A percentile compares a stretch with the other conserved stretches of the same genome.
These are phyloP conservation scores for Halictus quadricinctus DNA, from an alignment of 2,888 invertebrate genomes.

Conservation along the genomic window DNA sequence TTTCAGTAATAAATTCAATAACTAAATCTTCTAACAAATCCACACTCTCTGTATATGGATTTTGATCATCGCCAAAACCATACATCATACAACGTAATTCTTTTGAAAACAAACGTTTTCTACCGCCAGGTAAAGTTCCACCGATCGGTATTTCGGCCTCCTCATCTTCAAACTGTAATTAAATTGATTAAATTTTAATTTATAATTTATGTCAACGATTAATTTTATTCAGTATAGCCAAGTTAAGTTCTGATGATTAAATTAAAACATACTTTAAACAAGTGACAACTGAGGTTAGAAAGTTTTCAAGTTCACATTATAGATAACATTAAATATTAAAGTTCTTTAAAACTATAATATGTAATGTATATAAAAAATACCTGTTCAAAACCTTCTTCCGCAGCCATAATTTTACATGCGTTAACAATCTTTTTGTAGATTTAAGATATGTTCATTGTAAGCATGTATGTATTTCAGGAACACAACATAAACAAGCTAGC, in stretches of 20 bases:
- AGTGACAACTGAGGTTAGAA: conserved; percentile 26
- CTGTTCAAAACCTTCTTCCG: conserved; percentile 68
- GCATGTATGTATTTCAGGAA: not conserved
- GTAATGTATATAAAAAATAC: conserved; percentile 36
- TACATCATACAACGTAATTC: conserved; percentile 99
- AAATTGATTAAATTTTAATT: conserved; percentile 20
- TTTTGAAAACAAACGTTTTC: conserved; percentile 94
- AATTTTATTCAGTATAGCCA: not conserved
- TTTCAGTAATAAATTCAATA: conserved; percentile 98
- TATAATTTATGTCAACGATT: not conserved
- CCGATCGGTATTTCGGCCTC: conserved; percentile 88
- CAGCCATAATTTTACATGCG: conserved; percentile 56
- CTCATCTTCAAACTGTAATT: conserved; percentile 85
- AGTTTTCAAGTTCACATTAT: not conserved
- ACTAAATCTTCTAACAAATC: conserved; percentile 98
- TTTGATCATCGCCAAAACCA: conserved; percentile 99
- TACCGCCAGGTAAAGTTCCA: conserved; percentile 86
- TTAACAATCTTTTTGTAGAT: not conserved
- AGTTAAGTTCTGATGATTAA: not conserved
- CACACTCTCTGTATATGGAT: conserved; percentile 99
- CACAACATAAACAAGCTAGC: conserved; percentile 6
- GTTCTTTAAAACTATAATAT: conserved; percentile 10
- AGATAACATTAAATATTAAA: conserved; percentile 17
- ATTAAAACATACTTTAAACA: not conserved
- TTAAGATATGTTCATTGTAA: not conserved